Percentiles rank a stretch among this genome's conserved stretches.
Evolutionary conservation across 2,888 invertebrate genomes (phyloP).

Genomic region (Tinea pellionella): DNA sequence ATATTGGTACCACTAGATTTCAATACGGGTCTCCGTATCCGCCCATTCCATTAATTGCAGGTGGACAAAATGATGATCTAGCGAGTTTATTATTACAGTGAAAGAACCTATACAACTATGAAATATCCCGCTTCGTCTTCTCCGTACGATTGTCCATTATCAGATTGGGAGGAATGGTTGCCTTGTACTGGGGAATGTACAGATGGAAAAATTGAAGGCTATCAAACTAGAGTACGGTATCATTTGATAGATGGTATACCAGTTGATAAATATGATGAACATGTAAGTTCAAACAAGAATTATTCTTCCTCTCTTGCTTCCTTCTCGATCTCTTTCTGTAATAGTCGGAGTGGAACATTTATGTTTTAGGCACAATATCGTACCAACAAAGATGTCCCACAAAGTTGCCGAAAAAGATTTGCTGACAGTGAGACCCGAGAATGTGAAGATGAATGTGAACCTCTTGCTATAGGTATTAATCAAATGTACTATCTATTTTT

Average conservation of each 20-base stretch:
- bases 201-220: conserved; percentile 34
- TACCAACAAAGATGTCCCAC: conserved; percentile 39
- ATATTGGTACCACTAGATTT: no score
- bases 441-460: conserved; percentile 24
- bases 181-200: conserved; percentile 47
- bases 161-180: conserved; percentile 49
- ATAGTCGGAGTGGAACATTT: no score
- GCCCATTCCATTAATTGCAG: no score
- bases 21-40: no score
- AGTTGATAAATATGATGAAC: conserved; percentile 50
- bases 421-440: conserved; percentile 38
- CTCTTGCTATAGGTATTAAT: not conserved
- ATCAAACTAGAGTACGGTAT: conserved; percentile 44
- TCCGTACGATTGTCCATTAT: conserved; percentile 42
- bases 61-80: no score
- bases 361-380: conserved; percentile 18
- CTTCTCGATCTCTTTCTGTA: no score
- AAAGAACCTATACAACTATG: not conserved
- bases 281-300: conserved; percentile 27
- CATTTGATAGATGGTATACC: conserved; percentile 50
- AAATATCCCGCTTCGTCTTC: conserved; percentile 33
- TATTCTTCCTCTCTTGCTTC: no score
- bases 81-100: not conserved
- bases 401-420: conserved; percentile 40
- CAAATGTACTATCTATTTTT: not conserved